Evolutionary conservation across 2,797 vertebrate genomes (phyloP), one percentile per base, ranked within the genome.

Genomic region (Arrhamphus sclerolepis): DNA sequence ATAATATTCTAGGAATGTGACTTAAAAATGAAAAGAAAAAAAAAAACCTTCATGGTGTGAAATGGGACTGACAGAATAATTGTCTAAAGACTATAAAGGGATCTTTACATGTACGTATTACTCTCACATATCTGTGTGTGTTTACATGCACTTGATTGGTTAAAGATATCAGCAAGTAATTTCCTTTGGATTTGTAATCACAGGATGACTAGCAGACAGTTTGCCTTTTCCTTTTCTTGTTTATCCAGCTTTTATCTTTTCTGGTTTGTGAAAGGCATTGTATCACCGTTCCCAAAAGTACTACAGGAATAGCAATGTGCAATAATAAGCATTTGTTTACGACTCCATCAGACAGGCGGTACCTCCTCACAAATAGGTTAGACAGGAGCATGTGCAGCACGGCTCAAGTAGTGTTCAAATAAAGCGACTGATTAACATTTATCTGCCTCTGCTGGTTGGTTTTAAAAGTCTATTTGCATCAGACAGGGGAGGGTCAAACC

Each of bases 171-270:
- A 50, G n/a, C 11, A 14, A 29, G 44, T 34, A 6, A 16, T 64
- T 62, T 58, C 28, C 29, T 17, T 14, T 4, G 2, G 2, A 18
- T 53, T 34, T 11, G 24, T 69, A 57, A 44, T 44, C 58, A 64
- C 81, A 81, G 82, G 81, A 82, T 54, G 73, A 62, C 55, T 47
- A 34, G 26, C 75, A 77, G 80, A 80, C 76, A n/a, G 65, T 50
- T n/a, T 19, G 49, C 0, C 14, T 28, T 62, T 70, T 66, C 73
- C 62, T 48, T 39, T 50, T 11, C 24, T 50, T 82, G 84, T 88
- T 79, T 65, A 34, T 52, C 0, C 42, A 61, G 69, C 78, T 77
- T 72, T 72, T 3, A 38, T 69, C 69, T 67, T 47, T 76, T 79
- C 34, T 61, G 21, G 39, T 31, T 54, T 38, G 11, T 26, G 8